phyloP scores from a whole-genome alignment of 2,888 invertebrate genomes.

The Fissipunctia ypsillon region DNA sequence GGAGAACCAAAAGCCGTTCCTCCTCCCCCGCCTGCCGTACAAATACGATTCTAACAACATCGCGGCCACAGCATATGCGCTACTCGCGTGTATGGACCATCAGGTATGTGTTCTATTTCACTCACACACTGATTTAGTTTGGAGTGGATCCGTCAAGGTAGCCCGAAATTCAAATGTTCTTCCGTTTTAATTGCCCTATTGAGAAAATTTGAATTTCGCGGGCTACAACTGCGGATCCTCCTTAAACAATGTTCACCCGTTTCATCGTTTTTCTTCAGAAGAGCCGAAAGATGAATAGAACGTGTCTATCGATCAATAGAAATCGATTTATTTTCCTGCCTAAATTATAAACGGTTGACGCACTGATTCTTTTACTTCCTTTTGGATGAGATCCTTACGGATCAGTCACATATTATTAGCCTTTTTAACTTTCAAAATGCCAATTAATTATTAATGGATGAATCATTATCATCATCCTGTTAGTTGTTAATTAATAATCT shows the following conservation, averaged over 20 bases:
- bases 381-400: background rate
- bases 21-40: slow-evolving; percentile 96
- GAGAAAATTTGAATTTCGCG: too few species aligned
- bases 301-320: background rate
- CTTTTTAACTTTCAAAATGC: background rate
- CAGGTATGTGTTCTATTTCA: slow-evolving; percentile 80
- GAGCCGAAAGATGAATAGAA: background rate
- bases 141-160: too few species aligned
- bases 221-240: too few species aligned
- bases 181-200: too few species aligned
- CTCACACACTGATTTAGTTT: background rate
- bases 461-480: background rate
- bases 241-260: too few species aligned
- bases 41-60: slow-evolving; percentile 97
- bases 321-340: background rate
- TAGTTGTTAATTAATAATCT: background rate
- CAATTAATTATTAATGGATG: background rate
- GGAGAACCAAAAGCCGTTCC: slow-evolving; percentile 97
- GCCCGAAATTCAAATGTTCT: too few species aligned
- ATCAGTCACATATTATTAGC: background rate
- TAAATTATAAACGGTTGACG: background rate
- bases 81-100: slow-evolving; percentile 96
- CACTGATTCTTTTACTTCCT: background rate
- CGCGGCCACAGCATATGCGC: slow-evolving; percentile 97
- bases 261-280: too few species aligned